Evolutionary conservation across 2,888 invertebrate species (phyloP), one percentile per base, ranked within the genome.

Genomic region (Galeopsomyia nigrocyanea): DNA sequence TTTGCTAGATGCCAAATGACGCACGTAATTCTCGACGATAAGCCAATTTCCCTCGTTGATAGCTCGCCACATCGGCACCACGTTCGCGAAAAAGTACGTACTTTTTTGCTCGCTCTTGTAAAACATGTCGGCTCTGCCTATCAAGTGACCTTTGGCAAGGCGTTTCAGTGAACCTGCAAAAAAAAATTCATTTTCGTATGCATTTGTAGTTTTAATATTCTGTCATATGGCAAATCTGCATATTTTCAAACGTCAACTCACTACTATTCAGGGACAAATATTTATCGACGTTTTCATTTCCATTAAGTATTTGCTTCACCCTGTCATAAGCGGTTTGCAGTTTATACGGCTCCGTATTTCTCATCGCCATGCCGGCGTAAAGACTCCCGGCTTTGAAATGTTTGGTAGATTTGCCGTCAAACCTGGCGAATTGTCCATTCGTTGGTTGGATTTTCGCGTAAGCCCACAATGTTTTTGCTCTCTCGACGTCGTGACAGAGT

Each of bases 401-500:
- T 16, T 66, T 66, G 19, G 5, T 3, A 7, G 16, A 21, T 1
- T 2, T 21, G 0, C 58, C 56, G 1, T 19, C 13, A 5, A 58
- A 19, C 1, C 67, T 57, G 46, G 13, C 56, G 0, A 31, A 13
- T 2, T 68, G 47, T 21, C 55, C 22, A 17, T 68, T 62, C 10
- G 21, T 50, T 3, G 71, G 68, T 16, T 87, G 87, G 75, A 90
- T 86, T 53, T 88, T 86, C 70, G 88, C 88, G 82, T 88, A 87
- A 0, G 89, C 88, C 77, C 90, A 91, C 5, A 90, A 77, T 0
- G 90, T 88, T 76, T 88, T 88, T 70, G 89, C 82, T 0, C 86
- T 84, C 6, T 77, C 80, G 55, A 87, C 84, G 80, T 91, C 88
- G 77, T 90, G 91, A 81, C 91, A 91, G 0, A 90, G 87, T 77